These are phyloP conservation scores for Danio albolineatus DNA, from an alignment of 2,797 vertebrate genomes.

Conservation along the genomic window DNA sequence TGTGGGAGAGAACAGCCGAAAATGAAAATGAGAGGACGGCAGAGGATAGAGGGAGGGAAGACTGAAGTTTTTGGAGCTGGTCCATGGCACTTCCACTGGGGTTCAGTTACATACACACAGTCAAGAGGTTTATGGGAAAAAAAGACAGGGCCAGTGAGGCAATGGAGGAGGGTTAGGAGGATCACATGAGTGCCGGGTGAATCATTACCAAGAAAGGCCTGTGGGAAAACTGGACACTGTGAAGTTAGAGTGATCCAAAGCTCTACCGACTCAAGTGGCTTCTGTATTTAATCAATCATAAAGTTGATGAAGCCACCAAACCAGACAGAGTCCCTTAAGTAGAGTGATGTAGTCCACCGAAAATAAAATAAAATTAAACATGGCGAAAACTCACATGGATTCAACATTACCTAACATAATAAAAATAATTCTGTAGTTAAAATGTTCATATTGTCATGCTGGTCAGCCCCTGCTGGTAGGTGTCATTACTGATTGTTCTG, in stretches of 20 bases:
- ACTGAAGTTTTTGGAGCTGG: conserved; percentile 78
- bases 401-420: background rate
- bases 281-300: conserved; percentile 22
- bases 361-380: no score
- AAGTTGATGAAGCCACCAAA: conserved; percentile 4
- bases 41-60: conserved; percentile 52
- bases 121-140: conserved; percentile 70
- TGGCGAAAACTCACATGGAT: no score
- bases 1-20: conserved; percentile 55
- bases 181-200: conserved; percentile 42
- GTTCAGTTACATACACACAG: conserved; percentile 65
- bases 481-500: background rate
- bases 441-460: no score
- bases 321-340: background rate
- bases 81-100: conserved; percentile 76
- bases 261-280: background rate
- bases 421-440: no score
- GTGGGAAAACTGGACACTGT: conserved; percentile 41
- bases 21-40: conserved; percentile 25
- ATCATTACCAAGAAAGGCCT: conserved; percentile 39
- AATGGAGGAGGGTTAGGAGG: conserved; percentile 50
- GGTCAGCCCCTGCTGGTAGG: background rate
- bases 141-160: conserved; percentile 60
- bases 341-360: background rate
- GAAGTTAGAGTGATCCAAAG: background rate